These are phyloP conservation scores for Pelvicachromis taeniatus DNA, from an alignment of 2,113 vertebrate species.

Conservation along the genomic window DNA sequence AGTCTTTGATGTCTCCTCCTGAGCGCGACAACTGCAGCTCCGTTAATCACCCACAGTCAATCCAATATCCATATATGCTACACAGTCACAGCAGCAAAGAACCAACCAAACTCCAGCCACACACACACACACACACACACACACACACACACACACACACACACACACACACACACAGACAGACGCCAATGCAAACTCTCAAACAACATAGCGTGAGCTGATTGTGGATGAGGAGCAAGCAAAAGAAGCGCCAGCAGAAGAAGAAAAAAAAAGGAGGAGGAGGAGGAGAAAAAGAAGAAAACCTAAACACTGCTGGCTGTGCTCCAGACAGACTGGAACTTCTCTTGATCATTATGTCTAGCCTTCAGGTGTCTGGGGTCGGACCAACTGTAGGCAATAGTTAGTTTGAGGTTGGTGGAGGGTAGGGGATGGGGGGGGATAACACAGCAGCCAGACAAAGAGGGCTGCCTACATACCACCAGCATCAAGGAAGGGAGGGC, in stretches of 20 bases:
- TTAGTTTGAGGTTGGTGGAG: conserved; percentile 55
- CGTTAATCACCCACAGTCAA: conserved; percentile 54
- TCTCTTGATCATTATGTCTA: conserved; percentile 94
- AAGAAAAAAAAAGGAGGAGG: background rate
- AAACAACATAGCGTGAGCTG: conserved; percentile 76
- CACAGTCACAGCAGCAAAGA: conserved; percentile 70
- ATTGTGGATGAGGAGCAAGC: conserved; percentile 63
- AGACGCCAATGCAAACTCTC: background rate
- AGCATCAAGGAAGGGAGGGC: conserved; percentile 58
- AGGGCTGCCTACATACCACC: conserved; percentile 68
- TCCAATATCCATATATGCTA: conserved; percentile 74
- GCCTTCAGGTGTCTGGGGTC: conserved; percentile 93
- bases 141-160: background rate
- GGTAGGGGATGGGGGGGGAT: conserved; percentile 77
- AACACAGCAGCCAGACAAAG: conserved; percentile 90
- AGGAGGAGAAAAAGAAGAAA: conserved; percentile 34
- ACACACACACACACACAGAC: background rate
- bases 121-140: background rate
- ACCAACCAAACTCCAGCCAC: conserved; percentile 19
- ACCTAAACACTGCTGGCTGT: conserved; percentile 72
- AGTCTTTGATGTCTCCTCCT: conserved; percentile 83
- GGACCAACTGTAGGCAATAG: conserved; percentile 77
- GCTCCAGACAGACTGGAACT: conserved; percentile 85
- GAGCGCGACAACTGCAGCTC: conserved; percentile 42
- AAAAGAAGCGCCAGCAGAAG: background rate